phyloP scores from a whole-genome alignment of 2,888 invertebrate genomes.

The Crossocerus cetratus region DNA sequence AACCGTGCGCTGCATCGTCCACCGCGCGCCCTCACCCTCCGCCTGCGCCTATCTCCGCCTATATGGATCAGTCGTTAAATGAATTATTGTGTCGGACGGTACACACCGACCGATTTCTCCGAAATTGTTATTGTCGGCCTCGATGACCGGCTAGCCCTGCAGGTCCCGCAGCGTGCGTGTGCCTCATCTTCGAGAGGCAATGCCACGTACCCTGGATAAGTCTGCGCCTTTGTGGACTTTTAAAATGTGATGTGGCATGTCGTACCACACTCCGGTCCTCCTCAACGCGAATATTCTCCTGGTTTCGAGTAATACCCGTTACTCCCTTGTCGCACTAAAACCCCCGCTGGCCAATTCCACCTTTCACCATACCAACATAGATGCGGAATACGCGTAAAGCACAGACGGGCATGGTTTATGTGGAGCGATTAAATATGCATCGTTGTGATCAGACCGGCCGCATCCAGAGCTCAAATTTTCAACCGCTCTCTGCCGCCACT shows the following conservation, averaged over 20 bases:
- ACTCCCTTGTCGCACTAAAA: constrained; percentile 22
- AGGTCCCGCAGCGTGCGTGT: constrained; percentile 1
- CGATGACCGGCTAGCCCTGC: constrained; percentile 4
- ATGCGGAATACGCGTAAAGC: no score
- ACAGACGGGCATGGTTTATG: constrained; percentile 17
- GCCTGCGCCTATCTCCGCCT: no score
- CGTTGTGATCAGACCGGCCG: constrained; percentile 24
- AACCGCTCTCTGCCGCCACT: background rate
- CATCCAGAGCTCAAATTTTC: constrained; percentile 27
- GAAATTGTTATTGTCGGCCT: constrained; percentile 31
- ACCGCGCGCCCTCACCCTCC: no score
- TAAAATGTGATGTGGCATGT: constrained; percentile 26
- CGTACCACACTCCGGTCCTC: constrained; percentile 21
- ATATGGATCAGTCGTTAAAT: no score
- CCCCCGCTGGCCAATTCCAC: constrained; percentile 2
- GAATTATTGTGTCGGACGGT: no score
- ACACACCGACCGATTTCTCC: no score
- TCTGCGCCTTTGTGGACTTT: constrained; percentile 37
- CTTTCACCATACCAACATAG: no score
- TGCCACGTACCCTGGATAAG: constrained; percentile 37
- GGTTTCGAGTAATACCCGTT: constrained; percentile 19
- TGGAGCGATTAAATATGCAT: constrained; percentile 41
- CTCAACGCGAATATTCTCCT: constrained; percentile 21
- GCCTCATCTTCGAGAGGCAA: constrained; percentile 28
- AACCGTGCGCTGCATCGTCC: no score